Conservation (phyloP, 2,113 vertebrate genomes). For the Sturnus vulgaris region DNA sequence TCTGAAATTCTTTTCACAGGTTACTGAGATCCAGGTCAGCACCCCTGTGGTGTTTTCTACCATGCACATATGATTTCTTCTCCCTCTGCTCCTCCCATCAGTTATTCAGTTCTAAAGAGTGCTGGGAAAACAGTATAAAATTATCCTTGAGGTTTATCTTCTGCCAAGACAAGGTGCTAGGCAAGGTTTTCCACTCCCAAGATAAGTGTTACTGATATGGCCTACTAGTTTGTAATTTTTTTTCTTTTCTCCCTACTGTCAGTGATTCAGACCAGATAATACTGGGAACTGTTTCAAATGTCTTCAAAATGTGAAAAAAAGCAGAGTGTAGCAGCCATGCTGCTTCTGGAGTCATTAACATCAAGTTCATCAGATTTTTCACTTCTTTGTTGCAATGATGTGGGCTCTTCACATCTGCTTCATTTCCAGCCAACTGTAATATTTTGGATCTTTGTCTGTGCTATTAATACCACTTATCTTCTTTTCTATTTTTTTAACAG, state of each 20-base stretch:
- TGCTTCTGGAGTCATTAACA: neutral
- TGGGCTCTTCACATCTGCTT: neutral
- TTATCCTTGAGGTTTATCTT: neutral
- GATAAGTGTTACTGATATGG: neutral
- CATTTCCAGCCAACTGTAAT: neutral
- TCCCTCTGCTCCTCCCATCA: neutral
- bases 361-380: neutral
- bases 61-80: neutral
- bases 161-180: conserved; percentile 15
- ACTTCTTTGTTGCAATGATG: neutral
- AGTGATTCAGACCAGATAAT: neutral
- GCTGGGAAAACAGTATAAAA: neutral
- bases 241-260: neutral
- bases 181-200: neutral
- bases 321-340: neutral
- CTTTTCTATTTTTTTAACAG: neutral
- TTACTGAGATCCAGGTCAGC: neutral
- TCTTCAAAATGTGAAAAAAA: neutral
- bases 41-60: neutral
- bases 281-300: neutral
- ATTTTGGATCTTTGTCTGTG: neutral
- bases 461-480: neutral
- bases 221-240: neutral
- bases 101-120: neutral
- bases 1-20: neutral